Conservation (phyloP, 2,888 invertebrate species). For the Euphydryas editha region DNA sequence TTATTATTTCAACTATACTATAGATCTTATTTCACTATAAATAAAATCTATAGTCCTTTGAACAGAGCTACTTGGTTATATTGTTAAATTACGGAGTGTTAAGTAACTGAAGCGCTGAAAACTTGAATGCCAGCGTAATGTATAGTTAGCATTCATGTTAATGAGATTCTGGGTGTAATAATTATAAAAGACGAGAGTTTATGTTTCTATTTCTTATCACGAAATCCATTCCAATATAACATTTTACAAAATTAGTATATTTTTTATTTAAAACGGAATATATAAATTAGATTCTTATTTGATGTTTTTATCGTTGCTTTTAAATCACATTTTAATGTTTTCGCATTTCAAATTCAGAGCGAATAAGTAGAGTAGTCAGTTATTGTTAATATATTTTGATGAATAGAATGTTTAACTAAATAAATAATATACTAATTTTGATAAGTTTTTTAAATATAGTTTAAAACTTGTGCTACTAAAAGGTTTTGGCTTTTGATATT, state of each 20-base stretch:
- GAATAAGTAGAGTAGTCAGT: too few species aligned
- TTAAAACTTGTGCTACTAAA: too few species aligned
- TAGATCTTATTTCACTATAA: not conserved
- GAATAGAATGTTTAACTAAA: too few species aligned
- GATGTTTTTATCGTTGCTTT: too few species aligned
- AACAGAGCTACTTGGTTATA: not conserved
- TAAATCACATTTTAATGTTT: too few species aligned
- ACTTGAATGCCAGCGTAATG: constrained; percentile 12
- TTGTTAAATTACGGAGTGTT: constrained; percentile 17
- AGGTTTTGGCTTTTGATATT: too few species aligned
- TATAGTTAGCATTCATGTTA: constrained; percentile 4
- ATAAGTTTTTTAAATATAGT: too few species aligned
- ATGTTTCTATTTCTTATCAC: not conserved
- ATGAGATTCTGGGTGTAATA: constrained; percentile 8
- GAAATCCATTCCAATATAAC: not conserved
- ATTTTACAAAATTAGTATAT: not conserved
- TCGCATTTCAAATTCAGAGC: too few species aligned
- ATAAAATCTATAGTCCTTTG: constrained; percentile 4
- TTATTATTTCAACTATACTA: not conserved
- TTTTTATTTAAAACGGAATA: too few species aligned
- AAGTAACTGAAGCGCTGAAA: constrained; percentile 12
- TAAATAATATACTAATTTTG: too few species aligned
- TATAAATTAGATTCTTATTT: too few species aligned
- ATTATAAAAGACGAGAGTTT: not conserved
- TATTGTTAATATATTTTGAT: too few species aligned